These are phyloP conservation scores for Drosophila melanica DNA, from an alignment of 1,140 invertebrate genomes.

Conservation along the genomic window DNA sequence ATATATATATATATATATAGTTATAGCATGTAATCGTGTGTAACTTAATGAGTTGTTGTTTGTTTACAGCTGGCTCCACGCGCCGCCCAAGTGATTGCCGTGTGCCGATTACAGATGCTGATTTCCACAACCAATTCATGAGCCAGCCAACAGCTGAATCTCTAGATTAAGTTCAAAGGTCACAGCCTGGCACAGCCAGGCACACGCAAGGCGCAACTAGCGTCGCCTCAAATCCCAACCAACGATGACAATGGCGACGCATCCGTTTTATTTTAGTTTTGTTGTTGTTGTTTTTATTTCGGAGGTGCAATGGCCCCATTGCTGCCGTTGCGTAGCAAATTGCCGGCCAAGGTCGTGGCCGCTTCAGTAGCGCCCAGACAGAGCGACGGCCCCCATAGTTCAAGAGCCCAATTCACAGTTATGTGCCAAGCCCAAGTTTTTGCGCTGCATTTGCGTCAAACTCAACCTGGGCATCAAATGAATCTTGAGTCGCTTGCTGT, in stretches of 20 bases:
- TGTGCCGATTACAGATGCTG: slow-evolving; percentile 44
- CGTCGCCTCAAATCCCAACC: not conserved
- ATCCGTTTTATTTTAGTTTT: not conserved
- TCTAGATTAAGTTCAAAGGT: slow-evolving; percentile 46
- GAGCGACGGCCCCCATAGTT: slow-evolving; percentile 17
- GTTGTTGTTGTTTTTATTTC: not conserved
- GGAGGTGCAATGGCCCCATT: slow-evolving; percentile 16
- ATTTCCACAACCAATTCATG: slow-evolving; percentile 24
- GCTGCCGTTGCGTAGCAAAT: slow-evolving; percentile 1
- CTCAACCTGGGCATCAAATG: slow-evolving; percentile 2
- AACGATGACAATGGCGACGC: slow-evolving; percentile 4
- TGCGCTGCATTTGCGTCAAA: slow-evolving; percentile 1
- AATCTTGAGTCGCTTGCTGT: slow-evolving; percentile 1
- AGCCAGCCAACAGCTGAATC: slow-evolving; percentile 22
- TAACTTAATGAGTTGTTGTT: slow-evolving; percentile 23
- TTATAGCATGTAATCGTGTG: not conserved
- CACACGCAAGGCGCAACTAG: not conserved
- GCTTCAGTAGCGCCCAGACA: slow-evolving; percentile 11
- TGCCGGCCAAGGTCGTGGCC: slow-evolving; percentile 14
- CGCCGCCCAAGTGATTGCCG: slow-evolving; percentile 45
- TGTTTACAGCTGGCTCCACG: slow-evolving; percentile 48
- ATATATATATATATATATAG: slow-evolving; percentile 4
- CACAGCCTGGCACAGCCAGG: slow-evolving; percentile 4
- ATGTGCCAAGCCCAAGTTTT: slow-evolving; percentile 1
- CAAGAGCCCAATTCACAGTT: slow-evolving; percentile 24